Conservation (phyloP, 2,888 invertebrate species). For the Eucera pruinosa region DNA sequence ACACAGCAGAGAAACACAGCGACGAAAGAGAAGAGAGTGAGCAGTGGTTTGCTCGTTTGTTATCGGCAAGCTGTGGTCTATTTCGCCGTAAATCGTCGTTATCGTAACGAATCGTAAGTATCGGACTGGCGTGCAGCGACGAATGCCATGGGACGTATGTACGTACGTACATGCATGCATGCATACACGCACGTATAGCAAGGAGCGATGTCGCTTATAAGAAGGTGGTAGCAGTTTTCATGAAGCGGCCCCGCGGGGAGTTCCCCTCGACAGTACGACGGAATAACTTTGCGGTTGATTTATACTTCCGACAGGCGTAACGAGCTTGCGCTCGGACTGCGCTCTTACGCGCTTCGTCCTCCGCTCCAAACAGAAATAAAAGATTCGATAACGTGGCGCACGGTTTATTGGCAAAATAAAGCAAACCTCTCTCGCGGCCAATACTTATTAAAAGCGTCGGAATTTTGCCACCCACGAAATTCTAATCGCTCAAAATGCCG, state of each 20-base stretch:
- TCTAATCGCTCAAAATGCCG: too few relatives aligned
- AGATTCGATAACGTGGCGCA: slow-evolving; percentile 45
- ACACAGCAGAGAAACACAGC: too few relatives aligned
- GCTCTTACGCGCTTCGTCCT: slow-evolving; percentile 49
- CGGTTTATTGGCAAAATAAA: slow-evolving; percentile 40
- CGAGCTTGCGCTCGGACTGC: slow-evolving; percentile 74
- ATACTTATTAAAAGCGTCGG: slow-evolving; percentile 35
- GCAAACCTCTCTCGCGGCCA: slow-evolving; percentile 13
- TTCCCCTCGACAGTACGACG: slow-evolving; percentile 59
- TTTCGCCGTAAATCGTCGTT: slow-evolving; percentile 48
- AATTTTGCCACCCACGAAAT: too few relatives aligned
- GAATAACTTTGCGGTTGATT: slow-evolving; percentile 77
- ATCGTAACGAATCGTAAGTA: slow-evolving; percentile 42
- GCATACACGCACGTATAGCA: too few relatives aligned
- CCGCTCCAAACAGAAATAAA: slow-evolving; percentile 36
- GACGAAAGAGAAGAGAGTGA: too few relatives aligned
- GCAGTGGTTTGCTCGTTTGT: slow-evolving; percentile 29
- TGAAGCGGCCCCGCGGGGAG: slow-evolving; percentile 60
- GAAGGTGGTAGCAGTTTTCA: slow-evolving; percentile 66
- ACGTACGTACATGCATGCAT: too few relatives aligned
- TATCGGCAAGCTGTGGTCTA: slow-evolving; percentile 22
- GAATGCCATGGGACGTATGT: slow-evolving; percentile 12
- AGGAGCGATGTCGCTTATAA: slow-evolving; percentile 41
- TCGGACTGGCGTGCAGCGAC: slow-evolving; percentile 39
- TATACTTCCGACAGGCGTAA: slow-evolving; percentile 82